Evolutionary conservation across 92 coral and sea anemone genomes (phyloP), one percentile per base, ranked within the genome.

Genomic region (Actinostola sp.): DNA sequence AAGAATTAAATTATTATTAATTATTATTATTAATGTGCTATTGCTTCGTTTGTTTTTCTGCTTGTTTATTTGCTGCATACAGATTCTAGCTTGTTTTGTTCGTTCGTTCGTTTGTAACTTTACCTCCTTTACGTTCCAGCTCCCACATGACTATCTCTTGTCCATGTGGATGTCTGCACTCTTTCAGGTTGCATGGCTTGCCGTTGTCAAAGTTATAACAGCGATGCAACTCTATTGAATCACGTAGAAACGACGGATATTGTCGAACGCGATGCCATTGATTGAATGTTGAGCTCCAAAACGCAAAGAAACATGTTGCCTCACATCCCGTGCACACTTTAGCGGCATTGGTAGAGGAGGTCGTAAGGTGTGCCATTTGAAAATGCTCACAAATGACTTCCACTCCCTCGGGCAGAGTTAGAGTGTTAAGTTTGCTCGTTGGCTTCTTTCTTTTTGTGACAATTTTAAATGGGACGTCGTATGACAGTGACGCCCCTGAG

Each of bases 341-440:
- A 16, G 27, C 16, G 27, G 24, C 8, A 11, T 11, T 23, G 30
- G 35, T n/a, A 11, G 34, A 0, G 17, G 76, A 49, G 13, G 16
- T 38, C 1, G 12, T 2, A n/a, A 19, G 28, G 19, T 28, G 17
- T 41, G 29, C 64, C 28, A n/a, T 39, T 24, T 67, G 44, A 29
- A 82, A 82, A 62, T 82, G 87, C 4, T 52, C 73, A 32, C 87
- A 82, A 16, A 75, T 73, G 0, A 82, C 82, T 35, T 61, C 52
- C 3, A 82, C 67, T 11, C 67, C 82, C 0, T 82, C 32, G 7
- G 87, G 82, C 28, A 82, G 33, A 68, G 20, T 2, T 16, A 34
- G 21, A 19, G 30, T 1, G 9, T 46, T 46, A 3, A 13, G 20
- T 50, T 50, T 26, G 30, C 16, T 14, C 9, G 19, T 29, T 21